Evolutionary conservation across 1,140 invertebrate genomes (phyloP).

Genomic region (Hermetia illucens): DNA sequence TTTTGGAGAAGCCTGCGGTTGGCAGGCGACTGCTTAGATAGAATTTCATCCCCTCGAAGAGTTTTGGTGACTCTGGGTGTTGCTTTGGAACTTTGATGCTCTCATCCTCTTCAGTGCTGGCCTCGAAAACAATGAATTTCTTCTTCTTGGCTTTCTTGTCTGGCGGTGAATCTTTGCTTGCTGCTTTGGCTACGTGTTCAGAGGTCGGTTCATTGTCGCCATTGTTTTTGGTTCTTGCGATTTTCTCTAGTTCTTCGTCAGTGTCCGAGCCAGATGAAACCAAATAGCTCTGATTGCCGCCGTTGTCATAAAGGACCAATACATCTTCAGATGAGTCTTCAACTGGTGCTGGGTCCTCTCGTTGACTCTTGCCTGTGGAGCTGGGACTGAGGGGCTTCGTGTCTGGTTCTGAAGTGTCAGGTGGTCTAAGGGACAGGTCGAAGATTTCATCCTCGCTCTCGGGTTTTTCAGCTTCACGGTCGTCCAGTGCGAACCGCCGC

Average conservation of each 20-base stretch:
- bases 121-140: slow-evolving; percentile 2
- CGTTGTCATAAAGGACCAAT: neutral
- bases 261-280: slow-evolving; percentile 1
- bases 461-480: slow-evolving; percentile 23
- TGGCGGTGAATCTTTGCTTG: neutral
- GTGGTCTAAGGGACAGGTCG: slow-evolving; percentile 18
- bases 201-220: neutral
- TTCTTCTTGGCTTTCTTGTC: neutral
- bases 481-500: slow-evolving; percentile 47
- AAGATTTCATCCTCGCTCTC: slow-evolving; percentile 38
- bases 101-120: slow-evolving; percentile 1
- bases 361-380: neutral
- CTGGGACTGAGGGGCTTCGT: neutral
- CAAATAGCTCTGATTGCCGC: neutral
- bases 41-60: too few relatives aligned
- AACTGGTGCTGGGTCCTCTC: neutral
- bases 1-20: too few relatives aligned
- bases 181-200: neutral
- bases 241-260: too few relatives aligned
- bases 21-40: too few relatives aligned
- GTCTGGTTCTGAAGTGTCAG: slow-evolving; percentile 6
- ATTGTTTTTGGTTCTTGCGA: neutral
- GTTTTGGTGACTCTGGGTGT: slow-evolving; percentile 3
- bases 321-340: neutral
- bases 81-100: neutral